Percentiles rank a stretch among this genome's conserved stretches.
phyloP scores from a whole-genome alignment of 1,140 invertebrate species.

The Gonatopus flavifemur region DNA sequence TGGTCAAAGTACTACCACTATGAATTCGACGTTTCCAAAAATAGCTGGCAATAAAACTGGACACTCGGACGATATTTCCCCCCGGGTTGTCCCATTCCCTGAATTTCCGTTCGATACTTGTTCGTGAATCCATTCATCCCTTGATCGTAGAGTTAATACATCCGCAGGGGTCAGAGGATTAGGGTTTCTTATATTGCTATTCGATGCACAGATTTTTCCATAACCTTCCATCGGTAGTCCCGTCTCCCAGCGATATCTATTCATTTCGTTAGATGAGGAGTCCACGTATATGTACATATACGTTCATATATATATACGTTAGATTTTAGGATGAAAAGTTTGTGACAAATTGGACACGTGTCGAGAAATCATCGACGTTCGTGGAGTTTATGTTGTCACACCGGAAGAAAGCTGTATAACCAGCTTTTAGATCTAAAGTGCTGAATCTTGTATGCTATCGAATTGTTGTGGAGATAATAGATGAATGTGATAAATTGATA shows the following conservation, averaged over 20 bases:
- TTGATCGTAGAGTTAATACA: slow-evolving; percentile 55
- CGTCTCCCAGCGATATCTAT: too few species aligned
- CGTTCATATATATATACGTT: too few species aligned
- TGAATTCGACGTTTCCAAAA: slow-evolving; percentile 34
- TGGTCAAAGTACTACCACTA: too few species aligned
- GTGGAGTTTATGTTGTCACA: slow-evolving; percentile 13
- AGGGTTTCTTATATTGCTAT: slow-evolving; percentile 20
- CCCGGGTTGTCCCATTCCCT: slow-evolving; percentile 47
- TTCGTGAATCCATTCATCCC: slow-evolving; percentile 17
- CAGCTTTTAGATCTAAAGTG: neutral
- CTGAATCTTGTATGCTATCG: too few species aligned
- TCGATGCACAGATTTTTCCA: slow-evolving; percentile 10
- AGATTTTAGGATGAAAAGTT: slow-evolving; percentile 15
- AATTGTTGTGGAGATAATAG: too few species aligned
- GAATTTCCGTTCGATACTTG: slow-evolving; percentile 43
- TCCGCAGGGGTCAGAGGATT: slow-evolving; percentile 45
- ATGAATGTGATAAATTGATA: too few species aligned
- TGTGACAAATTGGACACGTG: slow-evolving; percentile 58
- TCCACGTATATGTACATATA: too few species aligned
- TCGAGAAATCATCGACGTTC: slow-evolving; percentile 17
- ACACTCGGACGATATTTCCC: slow-evolving; percentile 27
- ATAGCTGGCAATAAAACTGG: slow-evolving; percentile 47
- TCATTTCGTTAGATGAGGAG: too few species aligned
- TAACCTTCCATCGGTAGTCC: slow-evolving; percentile 7
- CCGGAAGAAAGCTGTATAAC: slow-evolving; percentile 35